A percentile compares a stretch with the other conserved stretches of the same genome.
phyloP scores from a whole-genome alignment of 2,113 vertebrate species.

The Pollimyrus isidori region DNA sequence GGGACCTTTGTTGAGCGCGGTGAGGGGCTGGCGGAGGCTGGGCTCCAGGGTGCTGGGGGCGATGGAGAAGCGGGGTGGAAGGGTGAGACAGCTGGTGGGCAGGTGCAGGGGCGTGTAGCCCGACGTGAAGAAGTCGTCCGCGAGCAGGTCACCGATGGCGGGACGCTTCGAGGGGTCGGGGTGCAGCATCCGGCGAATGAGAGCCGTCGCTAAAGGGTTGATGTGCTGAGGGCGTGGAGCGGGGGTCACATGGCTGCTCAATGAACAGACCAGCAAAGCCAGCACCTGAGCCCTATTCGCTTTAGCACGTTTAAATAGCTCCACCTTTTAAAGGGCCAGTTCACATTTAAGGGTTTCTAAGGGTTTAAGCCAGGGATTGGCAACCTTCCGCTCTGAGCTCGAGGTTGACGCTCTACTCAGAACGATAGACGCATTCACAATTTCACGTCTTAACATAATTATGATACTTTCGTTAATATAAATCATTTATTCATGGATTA shows the following conservation, averaged over 20 bases:
- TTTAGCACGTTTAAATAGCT: background rate
- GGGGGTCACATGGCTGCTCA: background rate
- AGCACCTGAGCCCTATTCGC: background rate
- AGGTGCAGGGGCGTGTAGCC: constrained; percentile 82
- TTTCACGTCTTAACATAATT: too few species aligned
- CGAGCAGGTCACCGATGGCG: constrained; percentile 66
- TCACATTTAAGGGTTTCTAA: accelerated
- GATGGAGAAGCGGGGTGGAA: constrained; percentile 83
- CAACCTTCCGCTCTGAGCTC: too few species aligned
- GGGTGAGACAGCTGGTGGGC: constrained; percentile 87
- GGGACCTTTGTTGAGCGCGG: constrained; percentile 64
- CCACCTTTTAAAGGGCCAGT: background rate
- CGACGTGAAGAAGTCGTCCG: constrained; percentile 79
- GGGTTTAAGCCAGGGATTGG: too few species aligned
- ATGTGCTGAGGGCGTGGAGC: constrained; percentile 65
- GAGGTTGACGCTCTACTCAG: too few species aligned
- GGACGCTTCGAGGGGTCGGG: constrained; percentile 79
- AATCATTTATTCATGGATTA: too few species aligned
- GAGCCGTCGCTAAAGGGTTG: constrained; percentile 68
- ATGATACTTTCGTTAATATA: too few species aligned
- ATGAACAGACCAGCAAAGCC: background rate
- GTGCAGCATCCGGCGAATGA: constrained; percentile 89
- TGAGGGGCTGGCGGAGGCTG: constrained; percentile 68
- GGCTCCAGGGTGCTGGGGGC: constrained; percentile 69
- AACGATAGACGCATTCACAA: too few species aligned